Base-by-base conservation (phyloP, 2,113 vertebrate genomes). In the Chunga burmeisteri region DNA sequence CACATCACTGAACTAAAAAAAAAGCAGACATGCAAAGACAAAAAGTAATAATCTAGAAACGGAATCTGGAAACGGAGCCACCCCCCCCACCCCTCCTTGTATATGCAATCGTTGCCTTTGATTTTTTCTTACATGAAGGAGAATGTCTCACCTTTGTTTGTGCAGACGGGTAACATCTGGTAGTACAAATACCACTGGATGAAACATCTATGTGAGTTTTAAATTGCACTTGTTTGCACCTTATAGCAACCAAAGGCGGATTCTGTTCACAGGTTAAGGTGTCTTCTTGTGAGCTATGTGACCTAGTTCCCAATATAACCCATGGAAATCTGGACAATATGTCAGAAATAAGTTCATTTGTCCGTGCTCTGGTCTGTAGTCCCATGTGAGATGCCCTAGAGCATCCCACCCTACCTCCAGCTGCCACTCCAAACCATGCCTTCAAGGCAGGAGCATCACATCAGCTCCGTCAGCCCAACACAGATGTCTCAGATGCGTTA, bases 21-120 rank as follows among this genome's bases (percentile, higher is more conserved):
- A 68, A 68, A 13, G 5, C 73, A 79, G 74, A 42, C 47, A 73
- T 22, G 68, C 8, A 92, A 84, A 86, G 36, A 84, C 34, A 81
- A 95, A 94, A 96, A 78, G 13, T 78, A 92, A 86, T 81, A 82
- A 86, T 44, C 73, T 83, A 55, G n/a, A 88, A 96, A 71, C 7
- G 5, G 14, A 95, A 18, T 13, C 26, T 7, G 53, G 59, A 63
- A 88, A 61, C 7, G 38, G 38, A 38, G 38, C 38, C 38, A 38
- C 38, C 38, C 38, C 38, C 38, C 38, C 38, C 38, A 0, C 0
- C 1, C 30, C n/a, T n/a, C 9, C 59, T 25, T 82, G 36, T 52
- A 77, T 32, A 68, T 50, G 47, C 5, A 65, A n/a, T 30, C 32
- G 56, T 15, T 46, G 23, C 30, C 15, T 75, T 85, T 61, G 46